phyloP scores from a whole-genome alignment of 2,797 vertebrate genomes.

The Oryzias sinensis region DNA sequence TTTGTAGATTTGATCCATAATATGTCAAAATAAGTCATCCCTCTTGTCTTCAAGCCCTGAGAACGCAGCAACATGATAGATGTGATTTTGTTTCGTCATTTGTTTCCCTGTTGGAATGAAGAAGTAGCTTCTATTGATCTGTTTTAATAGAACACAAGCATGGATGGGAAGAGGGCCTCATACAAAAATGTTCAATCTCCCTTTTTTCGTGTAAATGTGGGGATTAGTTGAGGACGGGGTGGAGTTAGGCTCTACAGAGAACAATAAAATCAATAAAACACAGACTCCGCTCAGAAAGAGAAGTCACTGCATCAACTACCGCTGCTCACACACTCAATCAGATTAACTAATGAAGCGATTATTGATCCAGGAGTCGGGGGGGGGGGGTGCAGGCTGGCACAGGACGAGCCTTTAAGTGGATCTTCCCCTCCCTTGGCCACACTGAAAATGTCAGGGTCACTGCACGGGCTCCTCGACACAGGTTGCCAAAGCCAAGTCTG shows the following conservation, averaged over 20 bases:
- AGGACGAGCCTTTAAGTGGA: constrained; percentile 70
- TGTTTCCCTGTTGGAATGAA: constrained; percentile 36
- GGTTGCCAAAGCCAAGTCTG: constrained; percentile 56
- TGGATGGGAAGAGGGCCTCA: constrained; percentile 37
- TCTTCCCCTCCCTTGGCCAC: constrained; percentile 58
- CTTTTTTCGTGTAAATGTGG: constrained; percentile 61
- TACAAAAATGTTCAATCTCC: constrained; percentile 59
- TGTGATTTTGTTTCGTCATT: constrained; percentile 26
- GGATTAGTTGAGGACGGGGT: constrained; percentile 55
- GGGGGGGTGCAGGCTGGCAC: constrained; percentile 53
- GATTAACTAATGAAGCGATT: constrained; percentile 82
- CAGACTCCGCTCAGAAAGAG: constrained; percentile 67
- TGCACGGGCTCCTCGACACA: constrained; percentile 60
- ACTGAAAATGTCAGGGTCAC: constrained; percentile 73
- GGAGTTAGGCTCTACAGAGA: constrained; percentile 59
- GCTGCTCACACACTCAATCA: constrained; percentile 71
- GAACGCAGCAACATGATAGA: constrained; percentile 9
- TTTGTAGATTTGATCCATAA: too few relatives aligned
- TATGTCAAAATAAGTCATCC: neutral
- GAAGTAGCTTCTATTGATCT: constrained; percentile 44
- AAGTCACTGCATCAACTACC: constrained; percentile 65
- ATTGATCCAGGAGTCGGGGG: constrained; percentile 57
- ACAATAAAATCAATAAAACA: constrained; percentile 69
- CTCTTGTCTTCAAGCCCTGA: constrained; percentile 11
- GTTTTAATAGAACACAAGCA: constrained; percentile 38